phyloP scores from a whole-genome alignment of 1,140 invertebrate species.

The Delia radicum region DNA sequence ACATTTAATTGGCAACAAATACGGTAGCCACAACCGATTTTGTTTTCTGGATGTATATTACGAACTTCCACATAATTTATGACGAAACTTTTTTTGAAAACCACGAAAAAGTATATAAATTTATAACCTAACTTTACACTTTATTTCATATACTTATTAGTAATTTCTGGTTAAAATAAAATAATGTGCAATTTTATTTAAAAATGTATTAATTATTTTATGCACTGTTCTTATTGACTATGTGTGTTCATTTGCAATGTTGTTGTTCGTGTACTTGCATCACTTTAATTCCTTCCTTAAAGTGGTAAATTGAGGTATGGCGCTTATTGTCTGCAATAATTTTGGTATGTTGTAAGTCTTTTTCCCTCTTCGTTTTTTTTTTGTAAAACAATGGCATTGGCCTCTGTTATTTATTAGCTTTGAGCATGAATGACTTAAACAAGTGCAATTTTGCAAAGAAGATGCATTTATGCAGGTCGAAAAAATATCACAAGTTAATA shows the following conservation, averaged over 20 bases:
- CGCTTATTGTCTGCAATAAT: constrained; percentile 16
- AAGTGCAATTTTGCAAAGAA: constrained; percentile 11
- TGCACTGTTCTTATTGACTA: background rate
- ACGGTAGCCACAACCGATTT: no score
- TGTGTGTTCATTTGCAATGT: no score
- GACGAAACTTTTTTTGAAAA: no score
- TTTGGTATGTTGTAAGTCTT: background rate
- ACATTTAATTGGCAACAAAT: no score
- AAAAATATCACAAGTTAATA: background rate
- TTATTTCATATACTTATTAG: no score
- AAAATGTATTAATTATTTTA: background rate
- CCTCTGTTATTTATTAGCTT: constrained; percentile 11
- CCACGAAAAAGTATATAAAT: no score
- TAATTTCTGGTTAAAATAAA: no score
- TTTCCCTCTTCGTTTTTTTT: background rate
- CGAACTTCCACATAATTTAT: no score
- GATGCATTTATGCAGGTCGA: background rate
- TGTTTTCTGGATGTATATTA: no score
- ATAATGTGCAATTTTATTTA: no score
- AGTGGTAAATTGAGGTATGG: constrained; percentile 20
- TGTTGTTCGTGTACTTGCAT: background rate
- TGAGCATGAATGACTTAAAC: background rate
- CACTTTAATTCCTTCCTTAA: constrained; percentile 5
- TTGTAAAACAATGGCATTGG: constrained; percentile 9
- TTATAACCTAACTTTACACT: no score